Base-by-base conservation (phyloP, 2,113 vertebrate species). In the Brevimyrus niger region DNA sequence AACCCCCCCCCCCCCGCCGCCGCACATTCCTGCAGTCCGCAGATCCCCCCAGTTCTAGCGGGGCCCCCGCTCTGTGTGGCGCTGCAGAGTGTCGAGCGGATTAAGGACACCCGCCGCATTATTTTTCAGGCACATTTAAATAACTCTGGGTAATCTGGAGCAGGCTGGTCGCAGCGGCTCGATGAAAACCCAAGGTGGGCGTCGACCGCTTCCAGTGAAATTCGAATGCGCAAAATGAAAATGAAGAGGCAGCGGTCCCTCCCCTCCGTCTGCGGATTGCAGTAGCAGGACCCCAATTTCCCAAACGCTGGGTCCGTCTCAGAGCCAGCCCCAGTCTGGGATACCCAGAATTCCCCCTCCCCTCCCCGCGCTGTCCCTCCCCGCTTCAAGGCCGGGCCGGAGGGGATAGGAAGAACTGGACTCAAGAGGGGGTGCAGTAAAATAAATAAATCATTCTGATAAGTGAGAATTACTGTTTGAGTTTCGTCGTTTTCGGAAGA, bases 381-480 rank as follows among this genome's bases (percentile, higher is more conserved):
- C 42, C 91, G 91, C 91, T 91, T 90, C 88, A 88, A 88, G 89
- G 87, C 90, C 89, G 89, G 35, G 87, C 65, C 42, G 23, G n/a
- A 73, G 89, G 89, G 89, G 87, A 61, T 58, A 31, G 4, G 27
- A 95, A 95, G 95, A 95, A 94, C 95, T 91, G 94, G 93, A 92
- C 94, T 96, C 95, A 95, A 95, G 95, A 96, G n/a, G 95, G 94
- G 96, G 96, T 96, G 96, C 96, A 97, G 97, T 46, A 88, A 92
- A 93, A 93, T 93, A 91, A 91, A 92, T 92, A 92, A 93, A 91
- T 92, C 90, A 93, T 92, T 91, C 97, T 96, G 96, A 94, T 95
- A 97, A 94, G 96, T 97, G 96, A 95, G 96, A 97, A 97, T 97
- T 97, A 97, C 96, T 97, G 96, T 96, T 96, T 46, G 55, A n/a